These are phyloP conservation scores for Poeciliopsis gracilis DNA, from an alignment of 2,797 vertebrate species.

Conservation along the genomic window DNA sequence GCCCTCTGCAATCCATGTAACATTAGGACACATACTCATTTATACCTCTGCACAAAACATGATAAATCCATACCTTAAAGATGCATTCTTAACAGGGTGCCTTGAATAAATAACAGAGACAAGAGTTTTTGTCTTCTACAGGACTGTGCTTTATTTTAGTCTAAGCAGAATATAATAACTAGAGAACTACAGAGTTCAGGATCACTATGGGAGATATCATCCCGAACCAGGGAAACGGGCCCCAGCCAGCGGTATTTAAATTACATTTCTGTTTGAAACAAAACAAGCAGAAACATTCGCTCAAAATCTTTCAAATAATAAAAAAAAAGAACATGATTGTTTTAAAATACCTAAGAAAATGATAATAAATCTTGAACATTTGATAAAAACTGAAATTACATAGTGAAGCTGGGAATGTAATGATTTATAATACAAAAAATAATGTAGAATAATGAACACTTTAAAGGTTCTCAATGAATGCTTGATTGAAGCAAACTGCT, in stretches of 20 bases:
- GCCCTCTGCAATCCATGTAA: slow-evolving; percentile 69
- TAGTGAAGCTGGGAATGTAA: slow-evolving; percentile 77
- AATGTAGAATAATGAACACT: slow-evolving; percentile 58
- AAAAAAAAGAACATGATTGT: slow-evolving; percentile 58
- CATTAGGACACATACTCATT: slow-evolving; percentile 55
- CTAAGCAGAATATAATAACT: slow-evolving; percentile 90
- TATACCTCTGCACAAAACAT: slow-evolving; percentile 44
- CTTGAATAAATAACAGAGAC: slow-evolving; percentile 65
- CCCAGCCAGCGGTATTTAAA: slow-evolving; percentile 80
- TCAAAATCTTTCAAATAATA: slow-evolving; percentile 66
- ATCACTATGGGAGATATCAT: slow-evolving; percentile 84
- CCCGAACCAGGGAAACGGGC: slow-evolving; percentile 77
- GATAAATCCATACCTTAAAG: slow-evolving; percentile 48
- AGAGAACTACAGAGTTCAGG: slow-evolving; percentile 88
- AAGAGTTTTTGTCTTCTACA: slow-evolving; percentile 79
- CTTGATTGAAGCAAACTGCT: slow-evolving; percentile 76
- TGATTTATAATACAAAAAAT: slow-evolving; percentile 58
- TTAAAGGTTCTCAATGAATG: slow-evolving; percentile 76
- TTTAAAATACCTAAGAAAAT: slow-evolving; percentile 62
- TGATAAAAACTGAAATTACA: slow-evolving; percentile 58
- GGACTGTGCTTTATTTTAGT: slow-evolving; percentile 90
- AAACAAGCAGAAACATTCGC: slow-evolving; percentile 65
- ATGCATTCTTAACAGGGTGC: slow-evolving; percentile 42
- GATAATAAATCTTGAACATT: slow-evolving; percentile 52
- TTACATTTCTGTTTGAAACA: slow-evolving; percentile 82